Evolutionary conservation across 2,113 vertebrate genomes (phyloP).

Genomic region (Aspiorhynchus laticeps): DNA sequence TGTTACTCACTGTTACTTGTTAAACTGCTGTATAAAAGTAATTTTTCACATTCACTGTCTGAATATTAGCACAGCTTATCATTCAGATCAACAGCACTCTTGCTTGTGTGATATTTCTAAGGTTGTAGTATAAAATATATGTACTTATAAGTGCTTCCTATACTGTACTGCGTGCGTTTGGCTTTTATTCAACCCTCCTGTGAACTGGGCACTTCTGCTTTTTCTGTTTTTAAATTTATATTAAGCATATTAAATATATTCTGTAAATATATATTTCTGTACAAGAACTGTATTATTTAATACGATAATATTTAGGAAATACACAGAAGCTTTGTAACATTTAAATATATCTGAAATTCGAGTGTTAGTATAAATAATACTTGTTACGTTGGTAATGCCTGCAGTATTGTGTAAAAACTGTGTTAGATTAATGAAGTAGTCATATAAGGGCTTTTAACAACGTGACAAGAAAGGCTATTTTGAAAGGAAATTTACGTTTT

Average conservation of each 20-base stretch:
- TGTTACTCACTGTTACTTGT: background rate
- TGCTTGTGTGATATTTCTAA: slow-evolving; percentile 11
- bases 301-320: background rate
- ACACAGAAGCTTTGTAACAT: background rate
- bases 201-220: slow-evolving; percentile 31
- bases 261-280: slow-evolving; percentile 9
- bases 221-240: slow-evolving; percentile 23
- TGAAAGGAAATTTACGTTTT: background rate
- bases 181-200: background rate
- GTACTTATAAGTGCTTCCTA: slow-evolving; percentile 16
- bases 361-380: background rate
- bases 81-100: background rate
- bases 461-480: background rate
- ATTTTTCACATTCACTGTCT: background rate
- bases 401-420: background rate
- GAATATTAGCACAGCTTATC: background rate
- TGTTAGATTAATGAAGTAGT: slow-evolving; percentile 18
- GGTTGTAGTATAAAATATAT: slow-evolving; percentile 10
- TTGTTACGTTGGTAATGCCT: background rate
- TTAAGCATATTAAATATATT: slow-evolving; percentile 14
- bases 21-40: background rate
- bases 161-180: slow-evolving; percentile 31
- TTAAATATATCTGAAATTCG: background rate
- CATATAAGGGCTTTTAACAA: slow-evolving; percentile 50
- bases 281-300: slow-evolving; percentile 21